Evolutionary conservation across 2,888 invertebrate species (phyloP), one percentile per base, ranked within the genome.

Genomic region (Yponomeuta plumbellus): DNA sequence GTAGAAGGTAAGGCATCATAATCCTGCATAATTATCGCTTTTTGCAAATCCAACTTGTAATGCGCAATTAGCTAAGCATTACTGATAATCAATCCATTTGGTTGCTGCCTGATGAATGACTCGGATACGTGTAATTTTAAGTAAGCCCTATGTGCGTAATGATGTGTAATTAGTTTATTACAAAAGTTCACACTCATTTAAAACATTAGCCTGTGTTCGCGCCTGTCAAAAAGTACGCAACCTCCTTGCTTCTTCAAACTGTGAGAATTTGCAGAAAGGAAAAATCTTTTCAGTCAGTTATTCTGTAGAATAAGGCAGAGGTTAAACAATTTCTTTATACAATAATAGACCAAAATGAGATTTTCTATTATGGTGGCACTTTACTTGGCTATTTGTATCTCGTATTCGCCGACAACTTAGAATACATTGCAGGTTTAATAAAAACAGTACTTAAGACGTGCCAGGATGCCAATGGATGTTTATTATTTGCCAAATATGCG

Each of bases 1-100:
- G 59, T 23, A 59, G 44, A 17, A 52, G 44, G 44, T 52, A 52
- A 52, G 44, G 44, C 44, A 52, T 52, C 44, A 52, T 52, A 52
- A 52, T 52, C 44, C 44, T 52, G 17, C 44, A 52, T 52, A 17
- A 52, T 52, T 52, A 52, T 17, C 17, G 44, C 44, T 52, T 52
- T 52, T 13, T 52, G 44, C 10, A 17, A 52, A 17, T 17, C 44
- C 17, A 13, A 52, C 0, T 52, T 52, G 6, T 34, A 52, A 13
- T 52, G 17, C 13, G 44, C 44, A 52, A 52, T 52, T 52, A 52
- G 44, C 44, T 52, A 52, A 52, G 44, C 44, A 52, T 52, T 52
- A 17, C 13, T 3, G 17, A 17, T 52, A 52, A 52, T 52, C 13
- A 17, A 52, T 52, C 5, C 44, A 52, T 52, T 52, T 52, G 13